These are phyloP conservation scores for Lordiphosa andalusiaca DNA, from an alignment of 2,888 invertebrate genomes.

Conservation along the genomic window DNA sequence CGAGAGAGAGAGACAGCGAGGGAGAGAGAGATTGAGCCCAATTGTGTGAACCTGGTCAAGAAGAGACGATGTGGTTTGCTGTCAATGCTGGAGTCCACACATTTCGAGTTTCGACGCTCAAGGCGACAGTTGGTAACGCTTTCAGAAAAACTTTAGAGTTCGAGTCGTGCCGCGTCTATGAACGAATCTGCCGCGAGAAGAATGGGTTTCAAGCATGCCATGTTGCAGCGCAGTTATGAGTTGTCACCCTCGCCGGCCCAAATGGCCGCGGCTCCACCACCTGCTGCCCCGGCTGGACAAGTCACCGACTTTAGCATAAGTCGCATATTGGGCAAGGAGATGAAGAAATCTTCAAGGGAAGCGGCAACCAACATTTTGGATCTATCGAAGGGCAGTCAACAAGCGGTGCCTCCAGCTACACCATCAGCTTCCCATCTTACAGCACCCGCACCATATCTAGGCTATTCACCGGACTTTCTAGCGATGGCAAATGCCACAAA, in stretches of 20 bases:
- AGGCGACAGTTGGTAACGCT: slow-evolving; percentile 64
- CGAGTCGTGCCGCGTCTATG: slow-evolving; percentile 56
- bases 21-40: slow-evolving; percentile 12
- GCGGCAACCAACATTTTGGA: slow-evolving; percentile 66
- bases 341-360: slow-evolving; percentile 13
- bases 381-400: slow-evolving; percentile 70
- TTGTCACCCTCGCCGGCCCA: slow-evolving; percentile 56
- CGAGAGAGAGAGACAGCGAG: slow-evolving; percentile 9
- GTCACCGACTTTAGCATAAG: slow-evolving; percentile 80
- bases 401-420: slow-evolving; percentile 2
- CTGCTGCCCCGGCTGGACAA: slow-evolving; percentile 38
- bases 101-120: slow-evolving; percentile 78
- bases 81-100: slow-evolving; percentile 56
- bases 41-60: slow-evolving; percentile 41
- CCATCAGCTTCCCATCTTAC: neutral
- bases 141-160: slow-evolving; percentile 1
- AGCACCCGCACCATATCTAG: slow-evolving; percentile 1
- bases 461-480: slow-evolving; percentile 63
- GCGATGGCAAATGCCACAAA: slow-evolving; percentile 77
- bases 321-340: slow-evolving; percentile 62
- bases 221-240: slow-evolving; percentile 77
- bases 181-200: slow-evolving; percentile 54
- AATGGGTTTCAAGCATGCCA: slow-evolving; percentile 79
- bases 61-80: slow-evolving; percentile 50
- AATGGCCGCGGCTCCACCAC: slow-evolving; percentile 22